Conservation (phyloP, 1,140 invertebrate genomes). For the Spodoptera litura region DNA sequence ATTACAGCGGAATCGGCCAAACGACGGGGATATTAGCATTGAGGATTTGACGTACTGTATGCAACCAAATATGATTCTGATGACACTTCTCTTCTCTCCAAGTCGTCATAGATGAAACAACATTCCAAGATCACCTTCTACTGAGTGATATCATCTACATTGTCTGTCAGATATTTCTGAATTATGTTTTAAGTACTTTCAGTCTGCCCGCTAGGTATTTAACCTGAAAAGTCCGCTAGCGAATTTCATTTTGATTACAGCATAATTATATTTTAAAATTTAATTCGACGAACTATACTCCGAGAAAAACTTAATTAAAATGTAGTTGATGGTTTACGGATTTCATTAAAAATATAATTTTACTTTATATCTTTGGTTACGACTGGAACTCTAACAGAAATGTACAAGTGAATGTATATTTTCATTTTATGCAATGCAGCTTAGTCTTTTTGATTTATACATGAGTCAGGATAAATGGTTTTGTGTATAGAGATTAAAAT, state of each 20-base stretch:
- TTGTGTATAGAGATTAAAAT: constrained; percentile 41
- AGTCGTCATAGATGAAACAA: not conserved
- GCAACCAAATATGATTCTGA: constrained; percentile 44
- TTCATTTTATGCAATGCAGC: not conserved
- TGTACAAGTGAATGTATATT: too few relatives aligned
- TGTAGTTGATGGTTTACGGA: not conserved
- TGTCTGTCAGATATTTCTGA: not conserved
- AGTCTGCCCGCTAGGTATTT: constrained; percentile 2
- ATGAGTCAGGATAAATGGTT: constrained; percentile 27
- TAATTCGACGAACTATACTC: not conserved
- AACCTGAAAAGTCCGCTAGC: constrained; percentile 1
- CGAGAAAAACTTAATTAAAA: constrained; percentile 9
- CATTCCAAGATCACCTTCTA: not conserved
- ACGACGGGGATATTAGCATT: constrained; percentile 63
- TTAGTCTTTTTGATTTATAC: constrained; percentile 28
- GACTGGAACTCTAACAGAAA: not conserved
- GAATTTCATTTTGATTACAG: constrained; percentile 12
- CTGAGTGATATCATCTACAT: not conserved
- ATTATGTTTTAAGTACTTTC: not conserved
- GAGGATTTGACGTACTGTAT: constrained; percentile 33
- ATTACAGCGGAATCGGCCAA: constrained; percentile 59
- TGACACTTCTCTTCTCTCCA: not conserved
- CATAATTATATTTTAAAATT: not conserved
- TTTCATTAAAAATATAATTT: not conserved
- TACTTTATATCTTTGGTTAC: too few relatives aligned